Evolutionary conservation across 23 tunicate genomes (phyloP).

Genomic region (Botrylloides violaceus): DNA sequence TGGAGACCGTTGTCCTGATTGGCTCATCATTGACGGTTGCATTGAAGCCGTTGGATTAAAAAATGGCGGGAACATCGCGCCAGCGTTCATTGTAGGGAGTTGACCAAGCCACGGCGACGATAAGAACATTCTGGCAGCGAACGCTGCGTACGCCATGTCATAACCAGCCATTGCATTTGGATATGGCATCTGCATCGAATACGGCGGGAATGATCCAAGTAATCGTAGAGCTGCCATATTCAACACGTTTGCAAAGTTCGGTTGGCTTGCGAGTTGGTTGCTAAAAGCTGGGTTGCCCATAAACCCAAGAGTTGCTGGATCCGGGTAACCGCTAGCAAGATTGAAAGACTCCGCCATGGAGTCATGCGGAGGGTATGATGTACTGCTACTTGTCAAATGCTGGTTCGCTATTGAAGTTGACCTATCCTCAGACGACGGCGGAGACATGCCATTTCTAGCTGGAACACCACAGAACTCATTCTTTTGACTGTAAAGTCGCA

Average conservation of each 20-base stretch:
- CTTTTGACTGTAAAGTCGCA: constrained; percentile 69
- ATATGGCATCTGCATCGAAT: constrained; percentile 15
- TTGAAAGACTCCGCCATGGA: background rate
- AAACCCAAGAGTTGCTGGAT: background rate
- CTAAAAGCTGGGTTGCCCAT: constrained; percentile 2
- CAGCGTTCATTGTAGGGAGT: background rate
- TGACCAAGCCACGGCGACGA: constrained; percentile 64
- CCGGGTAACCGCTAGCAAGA: background rate
- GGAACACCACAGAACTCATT: constrained; percentile 1
- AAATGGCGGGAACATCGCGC: constrained; percentile 17
- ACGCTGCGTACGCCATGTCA: constrained; percentile 28
- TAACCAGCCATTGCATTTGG: constrained; percentile 19
- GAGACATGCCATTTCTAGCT: background rate
- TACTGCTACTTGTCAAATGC: constrained; percentile 10
- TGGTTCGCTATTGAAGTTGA: background rate
- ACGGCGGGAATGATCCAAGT: background rate
- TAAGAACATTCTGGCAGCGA: constrained; percentile 48
- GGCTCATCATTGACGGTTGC: constrained; percentile 2
- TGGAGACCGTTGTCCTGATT: constrained; percentile 12
- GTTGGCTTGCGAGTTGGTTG: background rate
- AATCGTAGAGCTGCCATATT: constrained; percentile 9
- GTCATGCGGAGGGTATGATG: background rate
- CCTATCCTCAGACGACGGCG: background rate
- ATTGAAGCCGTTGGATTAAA: background rate
- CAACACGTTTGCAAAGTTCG: constrained; percentile 16